Evolutionary conservation across 2,888 invertebrate species (phyloP), one percentile per base, ranked within the genome.

Genomic region (Artemia sinica): DNA sequence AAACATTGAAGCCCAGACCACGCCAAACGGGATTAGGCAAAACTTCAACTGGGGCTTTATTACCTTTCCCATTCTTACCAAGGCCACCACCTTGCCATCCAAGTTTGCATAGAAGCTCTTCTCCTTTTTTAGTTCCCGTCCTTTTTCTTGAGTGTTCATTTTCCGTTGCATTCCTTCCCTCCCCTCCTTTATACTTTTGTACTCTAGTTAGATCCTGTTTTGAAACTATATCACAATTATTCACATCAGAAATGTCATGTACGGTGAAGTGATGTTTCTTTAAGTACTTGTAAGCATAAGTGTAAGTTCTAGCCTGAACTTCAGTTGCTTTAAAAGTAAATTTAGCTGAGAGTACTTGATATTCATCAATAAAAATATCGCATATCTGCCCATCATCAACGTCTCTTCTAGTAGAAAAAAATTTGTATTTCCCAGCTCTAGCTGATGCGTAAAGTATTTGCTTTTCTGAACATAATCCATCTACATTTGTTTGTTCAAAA

Each of bases 81-180:
- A 58, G 58, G 8, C 58, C 58, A 9, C 58, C 58, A 58, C 58
- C 58, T 58, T 58, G n/a, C 58, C 58, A 58, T n/a, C 58, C 58
- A 9, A 58, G 58, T 10, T 9, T 58, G 8, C 18, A 10, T 1
- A 58, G 58, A 9, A 58, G 58, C 18, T 58, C 18, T 58, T n/a
- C 58, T 14, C 58, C 58, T 8, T 14, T 18, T 28, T 4, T 4
- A 28, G 28, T 28, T 28, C 28, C 28, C 4, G 28, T 28, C 28
- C 28, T 28, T 28, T 28, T 1, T 28, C 28, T 28, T 28, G 28
- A 28, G 4, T 28, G 2, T 28, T 28, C 4, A 4, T 28, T 28
- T 28, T 28, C 28, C 28, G 2, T 28, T 8, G 58, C 8, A 14
- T n/a, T 14, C 10, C 8, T 10, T 58, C 14, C 58, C 10, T 58